Evolutionary conservation across 2,888 invertebrate species (phyloP).

Genomic region (Tigriopus californicus): DNA sequence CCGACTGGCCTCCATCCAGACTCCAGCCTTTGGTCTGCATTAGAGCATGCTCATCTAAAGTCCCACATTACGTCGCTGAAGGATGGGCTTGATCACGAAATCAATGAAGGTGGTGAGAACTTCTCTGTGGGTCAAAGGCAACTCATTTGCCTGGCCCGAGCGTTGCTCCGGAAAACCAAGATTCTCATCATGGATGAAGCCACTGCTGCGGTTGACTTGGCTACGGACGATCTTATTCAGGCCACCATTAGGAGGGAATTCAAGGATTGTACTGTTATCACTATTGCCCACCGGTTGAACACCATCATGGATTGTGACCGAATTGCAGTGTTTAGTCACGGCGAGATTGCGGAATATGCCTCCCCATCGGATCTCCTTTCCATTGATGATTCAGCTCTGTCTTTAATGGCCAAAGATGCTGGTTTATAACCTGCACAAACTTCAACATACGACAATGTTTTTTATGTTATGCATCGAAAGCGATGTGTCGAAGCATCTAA

Average conservation of each 20-base stretch:
- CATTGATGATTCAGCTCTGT: slow-evolving; percentile 48
- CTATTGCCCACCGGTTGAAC: slow-evolving; percentile 79
- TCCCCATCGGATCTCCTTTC: slow-evolving; percentile 47
- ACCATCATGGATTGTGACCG: slow-evolving; percentile 70
- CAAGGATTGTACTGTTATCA: slow-evolving; percentile 64
- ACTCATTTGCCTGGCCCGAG: slow-evolving; percentile 25
- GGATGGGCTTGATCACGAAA: slow-evolving; percentile 53
- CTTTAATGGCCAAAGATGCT: slow-evolving; percentile 69
- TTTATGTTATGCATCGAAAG: too few species aligned
- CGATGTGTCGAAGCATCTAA: too few species aligned
- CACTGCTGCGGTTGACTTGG: slow-evolving; percentile 35
- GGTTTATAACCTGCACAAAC: slow-evolving; percentile 32
- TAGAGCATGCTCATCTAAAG: slow-evolving; percentile 53
- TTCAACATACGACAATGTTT: too few species aligned
- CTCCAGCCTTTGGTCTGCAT: slow-evolving; percentile 57
- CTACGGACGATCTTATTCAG: slow-evolving; percentile 38
- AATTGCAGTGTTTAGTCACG: slow-evolving; percentile 24
- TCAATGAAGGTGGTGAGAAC: slow-evolving; percentile 82
- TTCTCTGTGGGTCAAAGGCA: slow-evolving; percentile 26
- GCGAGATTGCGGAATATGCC: slow-evolving; percentile 57
- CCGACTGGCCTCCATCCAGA: slow-evolving; percentile 66
- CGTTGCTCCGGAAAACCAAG: slow-evolving; percentile 24
- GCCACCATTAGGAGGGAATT: slow-evolving; percentile 68
- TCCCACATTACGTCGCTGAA: slow-evolving; percentile 33
- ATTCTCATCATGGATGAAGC: slow-evolving; percentile 35